Evolutionary conservation across 2,113 vertebrate species (phyloP), one percentile per base, ranked within the genome.

Genomic region (Chiloscyllium plagiosum): DNA sequence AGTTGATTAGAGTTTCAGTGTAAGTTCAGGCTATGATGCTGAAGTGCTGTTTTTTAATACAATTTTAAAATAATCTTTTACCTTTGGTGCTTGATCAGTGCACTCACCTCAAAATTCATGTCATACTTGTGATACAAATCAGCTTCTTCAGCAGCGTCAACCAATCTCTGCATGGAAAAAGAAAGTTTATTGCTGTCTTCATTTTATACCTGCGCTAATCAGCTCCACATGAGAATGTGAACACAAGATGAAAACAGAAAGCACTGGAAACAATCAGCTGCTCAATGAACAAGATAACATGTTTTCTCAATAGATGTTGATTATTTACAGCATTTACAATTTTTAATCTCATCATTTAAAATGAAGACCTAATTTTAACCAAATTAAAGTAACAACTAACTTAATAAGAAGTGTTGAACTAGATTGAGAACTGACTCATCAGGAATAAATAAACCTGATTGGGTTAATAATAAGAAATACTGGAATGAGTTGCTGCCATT

Each of bases 51-150:
- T 33, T 33, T 47, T 61, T 96, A 56, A 61, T 0, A n/a, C 15
- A 42, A 66, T 89, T 83, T 29, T 42, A 83, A 70, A 42, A 61
- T 50, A 66, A 33, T 10, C 69, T 95, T 76, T 96, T 42, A 72
- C 5, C n/a, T 29, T 56, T 80, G 70, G 37, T 96, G 37, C 70
- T 80, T 26, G 90, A 96, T 97, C 13, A 95, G 66, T 47, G 56
- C 72, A 97, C 97, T 97, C 97, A 99, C 99, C 98, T 98, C 97
- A 52, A 99, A 96, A 0, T 99, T 98, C 24, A 98, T 97, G 29
- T 99, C 99, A 97, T 98, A 99, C 69, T 99, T 98, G 0, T 99
- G 99, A 76, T 98, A 98, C 66, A 99, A 97, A 96, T 99, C 99
- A 15, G 99, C 99, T 0, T 99, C 99, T 96, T 99, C 99, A 0